Conservation (phyloP, 2,797 vertebrate genomes). For the Epinephelus awoara region DNA sequence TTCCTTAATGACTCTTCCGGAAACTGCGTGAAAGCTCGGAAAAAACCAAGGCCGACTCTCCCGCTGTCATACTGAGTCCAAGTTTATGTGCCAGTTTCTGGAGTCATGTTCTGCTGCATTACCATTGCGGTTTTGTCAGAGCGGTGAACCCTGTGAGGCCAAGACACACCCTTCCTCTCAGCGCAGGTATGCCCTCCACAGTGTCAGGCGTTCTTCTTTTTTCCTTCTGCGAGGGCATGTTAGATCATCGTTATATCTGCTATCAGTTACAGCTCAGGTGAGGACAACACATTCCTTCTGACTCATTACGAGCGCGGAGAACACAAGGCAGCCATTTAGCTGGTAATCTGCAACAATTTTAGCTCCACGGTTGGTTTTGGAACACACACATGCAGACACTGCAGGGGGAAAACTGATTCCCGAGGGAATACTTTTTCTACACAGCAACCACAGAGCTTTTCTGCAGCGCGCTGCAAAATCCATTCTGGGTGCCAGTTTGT, state of each 20-base stretch:
- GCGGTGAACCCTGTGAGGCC: slow-evolving; percentile 57
- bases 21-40: slow-evolving; percentile 38
- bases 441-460: slow-evolving; percentile 57
- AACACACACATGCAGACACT: slow-evolving; percentile 68
- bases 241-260: slow-evolving; percentile 53
- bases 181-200: slow-evolving; percentile 60
- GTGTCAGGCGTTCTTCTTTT: slow-evolving; percentile 41
- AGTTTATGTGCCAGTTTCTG: slow-evolving; percentile 42
- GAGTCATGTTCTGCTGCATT: slow-evolving; percentile 65
- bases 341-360: slow-evolving; percentile 61
- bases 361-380: slow-evolving; percentile 46
- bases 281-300: slow-evolving; percentile 73
- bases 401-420: slow-evolving; percentile 61
- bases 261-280: slow-evolving; percentile 74
- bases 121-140: slow-evolving; percentile 56
- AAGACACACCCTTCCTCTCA: slow-evolving; percentile 61
- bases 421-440: slow-evolving; percentile 57
- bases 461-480: slow-evolving; percentile 46
- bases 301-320: slow-evolving; percentile 65
- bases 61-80: slow-evolving; percentile 33
- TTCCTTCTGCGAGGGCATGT: slow-evolving; percentile 62
- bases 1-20: slow-evolving; percentile 66
- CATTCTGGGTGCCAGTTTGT: slow-evolving; percentile 47
- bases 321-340: slow-evolving; percentile 67
- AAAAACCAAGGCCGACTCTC: slow-evolving; percentile 12